phyloP scores from a whole-genome alignment of 2,888 invertebrate species.

The Cancer borealis region DNA sequence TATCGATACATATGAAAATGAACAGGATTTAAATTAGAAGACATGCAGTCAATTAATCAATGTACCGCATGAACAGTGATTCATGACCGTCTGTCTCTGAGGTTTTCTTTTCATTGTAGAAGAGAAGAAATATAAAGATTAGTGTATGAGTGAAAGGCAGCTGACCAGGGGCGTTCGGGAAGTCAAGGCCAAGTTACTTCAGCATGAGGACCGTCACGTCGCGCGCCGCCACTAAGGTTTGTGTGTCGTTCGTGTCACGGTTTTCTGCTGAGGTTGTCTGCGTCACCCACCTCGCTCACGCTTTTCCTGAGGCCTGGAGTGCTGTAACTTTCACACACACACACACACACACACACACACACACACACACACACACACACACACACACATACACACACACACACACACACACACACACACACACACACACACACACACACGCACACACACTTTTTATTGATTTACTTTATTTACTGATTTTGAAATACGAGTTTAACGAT shows the following conservation, averaged over 20 bases:
- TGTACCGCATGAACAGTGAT: too few relatives aligned
- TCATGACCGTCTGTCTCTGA: neutral
- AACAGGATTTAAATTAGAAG: neutral
- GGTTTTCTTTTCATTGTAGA: neutral
- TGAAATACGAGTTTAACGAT: too few relatives aligned
- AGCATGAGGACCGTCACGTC: neutral
- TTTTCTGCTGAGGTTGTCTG: neutral
- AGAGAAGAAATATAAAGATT: neutral
- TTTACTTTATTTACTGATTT: neutral
- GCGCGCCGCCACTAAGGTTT: neutral
- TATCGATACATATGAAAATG: neutral
- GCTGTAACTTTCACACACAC: neutral
- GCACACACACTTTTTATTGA: neutral
- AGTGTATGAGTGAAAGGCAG: neutral
- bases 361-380: neutral
- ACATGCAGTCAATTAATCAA: neutral
- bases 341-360: neutral
- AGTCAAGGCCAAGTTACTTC: neutral
- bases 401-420: neutral
- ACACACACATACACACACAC: too few relatives aligned
- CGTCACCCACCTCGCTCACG: neutral
- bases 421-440: neutral
- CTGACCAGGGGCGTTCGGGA: neutral
- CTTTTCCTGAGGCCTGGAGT: neutral
- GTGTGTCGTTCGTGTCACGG: slow-evolving; percentile 22